Evolutionary conservation across 2,113 vertebrate species (phyloP), one percentile per base, ranked within the genome.

Genomic region (Forbesichthys agassizii): DNA sequence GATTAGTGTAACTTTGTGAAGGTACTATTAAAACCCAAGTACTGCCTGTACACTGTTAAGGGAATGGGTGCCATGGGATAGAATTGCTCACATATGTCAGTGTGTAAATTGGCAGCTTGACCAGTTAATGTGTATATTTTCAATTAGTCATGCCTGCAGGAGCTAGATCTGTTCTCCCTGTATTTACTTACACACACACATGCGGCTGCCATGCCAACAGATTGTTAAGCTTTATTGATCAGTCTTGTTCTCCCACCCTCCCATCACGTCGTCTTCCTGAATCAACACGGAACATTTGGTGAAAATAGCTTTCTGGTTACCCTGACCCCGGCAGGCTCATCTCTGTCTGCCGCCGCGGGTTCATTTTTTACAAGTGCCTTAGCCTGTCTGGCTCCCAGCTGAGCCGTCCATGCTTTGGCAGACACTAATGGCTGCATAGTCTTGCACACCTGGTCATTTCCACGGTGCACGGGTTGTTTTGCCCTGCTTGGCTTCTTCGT

Each of bases 101-200:
- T 61, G 53, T 12, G 61, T 64, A 58, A 84, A 66, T 76, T 64
- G 68, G 69, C 81, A 84, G 71, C 12, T n/a, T 74, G 70, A 66
- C 67, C 62, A 36, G 59, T 86, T 89, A 88, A 85, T 85, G 71
- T 73, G 80, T 67, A 84, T 78, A 73, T 91, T 88, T 90, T 91
- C 85, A 91, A 89, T 92, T 91, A 89, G 86, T 82, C 75, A 71
- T 78, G 84, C 78, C 83, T 91, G 71, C 71, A 71, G 81, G 83
- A 84, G 70, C 80, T 77, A 80, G 74, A 69, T 76, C 58, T 18
- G 64, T 67, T 70, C 64, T 73, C 4, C n/a, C 63, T 67, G 66
- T 84, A 73, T 91, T 89, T 87, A 83, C 71, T 70, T 48, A 48
- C 85, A 77, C 61, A 77, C 61, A 76, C 76, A 71, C 71, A 79